Evolutionary conservation across 2,888 invertebrate species (phyloP), one percentile per base, ranked within the genome.

Genomic region (Drosophila fungiperda): DNA sequence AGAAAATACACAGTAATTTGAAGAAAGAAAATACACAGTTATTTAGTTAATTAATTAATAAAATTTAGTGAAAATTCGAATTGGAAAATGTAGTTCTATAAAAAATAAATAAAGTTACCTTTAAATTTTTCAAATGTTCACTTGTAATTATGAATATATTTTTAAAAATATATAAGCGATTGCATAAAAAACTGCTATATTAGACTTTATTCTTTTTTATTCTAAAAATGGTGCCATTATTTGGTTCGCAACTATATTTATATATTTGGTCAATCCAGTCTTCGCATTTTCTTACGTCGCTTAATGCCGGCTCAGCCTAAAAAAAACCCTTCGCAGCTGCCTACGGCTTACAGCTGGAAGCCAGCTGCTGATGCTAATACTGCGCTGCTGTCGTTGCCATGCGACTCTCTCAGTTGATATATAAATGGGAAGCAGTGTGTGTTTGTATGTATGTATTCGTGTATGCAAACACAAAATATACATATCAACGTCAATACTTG

Each of bases 221-320:
- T n/a, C n/a, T n/a, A n/a, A n/a, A n/a, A n/a, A n/a, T n/a, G n/a
- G n/a, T n/a, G 38, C 38, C 8, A 38, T 38, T 20, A 45, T 45
- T 12, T 45, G 42, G 12, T 12, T 45, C 42, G 20, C 7, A 20
- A 20, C 7, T 20, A 12, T 45, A 20, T 20, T 20, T n/a, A 38
- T 12, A 58, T 53, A 26, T 40, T 45, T 49, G 48, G 33, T 53
- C 54, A 66, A 68, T 67, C 59, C 26, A 67, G 49, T 48, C 20
- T 53, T 65, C 45, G 38, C 40, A 69, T 57, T 60, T 32, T 62
- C 52, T 73, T 78, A 86, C 80, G 76, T 80, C 80, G 75, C 78
- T 75, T 73, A 75, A 53, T 53, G 45, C 36, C 26, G 26, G 26
- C 17, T 35, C 26, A 76, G 74, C 68, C 76, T 85, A 73, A 73